These are phyloP conservation scores for Sphenodon punctatus DNA, from an alignment of 2,797 vertebrate genomes.

Conservation along the genomic window DNA sequence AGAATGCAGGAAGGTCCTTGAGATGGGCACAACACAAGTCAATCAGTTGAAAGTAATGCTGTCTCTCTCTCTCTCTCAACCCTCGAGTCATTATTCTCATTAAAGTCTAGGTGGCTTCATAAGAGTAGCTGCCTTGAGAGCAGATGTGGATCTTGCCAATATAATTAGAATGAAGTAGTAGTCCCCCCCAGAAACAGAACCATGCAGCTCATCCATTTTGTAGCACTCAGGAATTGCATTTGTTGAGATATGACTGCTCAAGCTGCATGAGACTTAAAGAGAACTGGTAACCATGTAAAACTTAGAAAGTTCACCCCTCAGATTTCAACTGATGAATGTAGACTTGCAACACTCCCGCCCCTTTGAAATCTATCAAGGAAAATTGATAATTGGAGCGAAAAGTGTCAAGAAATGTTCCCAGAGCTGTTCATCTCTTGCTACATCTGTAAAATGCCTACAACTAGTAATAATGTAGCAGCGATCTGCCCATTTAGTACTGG, in stretches of 20 bases:
- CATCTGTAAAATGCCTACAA: neutral
- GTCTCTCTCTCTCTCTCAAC: neutral
- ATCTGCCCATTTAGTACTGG: neutral
- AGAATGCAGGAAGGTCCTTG: neutral
- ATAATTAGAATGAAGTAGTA: slow-evolving; percentile 24
- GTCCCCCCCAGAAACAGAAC: slow-evolving; percentile 17
- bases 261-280: slow-evolving; percentile 19
- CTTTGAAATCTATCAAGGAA: slow-evolving; percentile 46
- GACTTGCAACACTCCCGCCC: neutral
- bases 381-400: slow-evolving; percentile 30
- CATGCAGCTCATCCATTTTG: neutral
- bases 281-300: slow-evolving; percentile 18
- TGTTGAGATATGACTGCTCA: neutral
- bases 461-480: neutral
- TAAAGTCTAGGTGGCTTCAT: neutral
- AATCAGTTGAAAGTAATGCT: slow-evolving; percentile 4
- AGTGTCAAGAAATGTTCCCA: slow-evolving; percentile 6
- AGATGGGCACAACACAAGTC: neutral
- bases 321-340: slow-evolving; percentile 33
- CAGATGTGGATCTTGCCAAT: slow-evolving; percentile 1
- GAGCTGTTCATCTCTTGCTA: slow-evolving; percentile 1
- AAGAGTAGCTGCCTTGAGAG: neutral
- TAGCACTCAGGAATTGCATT: neutral
- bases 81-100: slow-evolving; percentile 4
- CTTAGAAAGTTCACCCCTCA: slow-evolving; percentile 2